Conservation (phyloP, 2,888 invertebrate genomes). For the Temnothorax unifasciatus region DNA sequence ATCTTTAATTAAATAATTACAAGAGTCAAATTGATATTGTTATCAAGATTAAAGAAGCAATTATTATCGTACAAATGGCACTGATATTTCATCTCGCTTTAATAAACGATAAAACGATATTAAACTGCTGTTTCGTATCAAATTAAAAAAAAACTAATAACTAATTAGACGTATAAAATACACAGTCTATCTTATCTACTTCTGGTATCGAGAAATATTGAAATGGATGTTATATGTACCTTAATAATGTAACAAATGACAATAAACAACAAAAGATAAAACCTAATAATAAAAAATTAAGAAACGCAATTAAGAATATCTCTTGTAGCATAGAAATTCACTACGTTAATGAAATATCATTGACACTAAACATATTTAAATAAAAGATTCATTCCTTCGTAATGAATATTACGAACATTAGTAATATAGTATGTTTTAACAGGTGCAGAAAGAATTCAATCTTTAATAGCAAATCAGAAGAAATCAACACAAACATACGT, state of each 20-base stretch:
- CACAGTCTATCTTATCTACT: background rate
- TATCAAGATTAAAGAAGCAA: background rate
- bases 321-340: background rate
- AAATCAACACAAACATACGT: background rate
- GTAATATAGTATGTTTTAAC: background rate
- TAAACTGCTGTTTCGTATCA: background rate
- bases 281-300: background rate
- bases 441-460: background rate
- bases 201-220: background rate
- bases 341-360: background rate
- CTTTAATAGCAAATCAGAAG: background rate
- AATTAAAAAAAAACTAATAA: constrained; percentile 21
- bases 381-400: background rate
- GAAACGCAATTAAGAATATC: background rate
- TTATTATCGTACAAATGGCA: background rate
- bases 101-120: constrained; percentile 11
- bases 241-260: background rate
- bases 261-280: background rate
- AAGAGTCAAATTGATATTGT: background rate
- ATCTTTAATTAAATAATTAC: background rate
- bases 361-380: background rate
- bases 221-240: background rate
- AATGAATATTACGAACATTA: background rate
- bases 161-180: background rate
- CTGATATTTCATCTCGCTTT: constrained; percentile 11